Evolutionary conservation across 2,113 vertebrate genomes (phyloP).

Genomic region (Danionella cerebrum): DNA sequence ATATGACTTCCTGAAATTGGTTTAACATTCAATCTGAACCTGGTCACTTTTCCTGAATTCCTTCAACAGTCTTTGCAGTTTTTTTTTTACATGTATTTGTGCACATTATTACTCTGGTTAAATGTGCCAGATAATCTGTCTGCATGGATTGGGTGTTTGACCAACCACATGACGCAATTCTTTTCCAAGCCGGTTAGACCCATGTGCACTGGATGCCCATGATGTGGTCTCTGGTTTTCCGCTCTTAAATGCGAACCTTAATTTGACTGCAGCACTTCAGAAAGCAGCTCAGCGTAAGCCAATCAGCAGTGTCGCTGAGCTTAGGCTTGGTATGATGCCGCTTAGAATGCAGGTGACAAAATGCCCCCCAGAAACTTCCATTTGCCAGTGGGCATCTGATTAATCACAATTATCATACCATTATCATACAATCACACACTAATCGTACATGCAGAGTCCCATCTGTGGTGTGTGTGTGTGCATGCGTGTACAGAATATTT

Average conservation of each 20-base stretch:
- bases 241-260: conserved; percentile 2
- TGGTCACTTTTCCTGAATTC: too few species aligned
- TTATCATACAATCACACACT: conserved; percentile 85
- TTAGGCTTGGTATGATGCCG: conserved; percentile 55
- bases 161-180: background rate
- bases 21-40: background rate
- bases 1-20: background rate
- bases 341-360: conserved; percentile 84
- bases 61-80: too few species aligned
- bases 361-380: conserved; percentile 69
- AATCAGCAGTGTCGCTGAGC: conserved; percentile 50
- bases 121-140: background rate
- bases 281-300: conserved; percentile 50
- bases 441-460: conserved; percentile 78
- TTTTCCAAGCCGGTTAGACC: background rate
- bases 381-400: conserved; percentile 79
- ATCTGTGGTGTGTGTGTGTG: conserved; percentile 61
- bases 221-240: background rate
- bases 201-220: background rate
- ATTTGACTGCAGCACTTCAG: background rate
- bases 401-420: conserved; percentile 84
- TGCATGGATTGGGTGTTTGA: background rate
- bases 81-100: background rate
- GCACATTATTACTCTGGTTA: background rate
- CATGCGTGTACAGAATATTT: conserved; percentile 24